phyloP scores from a whole-genome alignment of 2,113 vertebrate species.

The Oncorhynchus keta region DNA sequence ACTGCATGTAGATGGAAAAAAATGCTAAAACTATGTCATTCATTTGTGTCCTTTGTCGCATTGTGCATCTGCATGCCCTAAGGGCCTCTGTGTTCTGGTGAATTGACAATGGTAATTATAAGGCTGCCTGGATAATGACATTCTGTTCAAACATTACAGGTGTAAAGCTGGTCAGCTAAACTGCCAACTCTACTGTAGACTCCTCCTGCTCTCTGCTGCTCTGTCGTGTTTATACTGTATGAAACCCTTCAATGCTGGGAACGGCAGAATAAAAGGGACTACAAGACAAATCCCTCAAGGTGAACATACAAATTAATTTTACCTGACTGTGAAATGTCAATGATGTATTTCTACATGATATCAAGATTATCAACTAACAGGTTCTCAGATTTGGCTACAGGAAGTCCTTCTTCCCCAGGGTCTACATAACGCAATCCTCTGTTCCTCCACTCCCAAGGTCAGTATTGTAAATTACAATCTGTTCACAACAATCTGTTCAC shows the following conservation, averaged over 20 bases:
- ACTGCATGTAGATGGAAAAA: background rate
- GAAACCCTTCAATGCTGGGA: background rate
- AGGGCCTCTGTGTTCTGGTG: background rate
- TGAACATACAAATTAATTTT: background rate
- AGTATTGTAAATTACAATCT: slow-evolving; percentile 8
- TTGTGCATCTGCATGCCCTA: background rate
- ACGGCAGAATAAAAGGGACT: background rate
- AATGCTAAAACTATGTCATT: background rate
- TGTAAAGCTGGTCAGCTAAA: background rate
- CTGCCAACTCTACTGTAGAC: background rate
- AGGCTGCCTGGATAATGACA: background rate
- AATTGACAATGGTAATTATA: background rate
- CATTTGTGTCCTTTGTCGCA: background rate
- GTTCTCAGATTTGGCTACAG: slow-evolving; percentile 18
- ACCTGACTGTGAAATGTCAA: slow-evolving; percentile 15
- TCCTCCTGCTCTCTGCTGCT: background rate
- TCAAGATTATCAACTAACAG: slow-evolving; percentile 15
- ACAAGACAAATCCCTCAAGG: slow-evolving; percentile 6
- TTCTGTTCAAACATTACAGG: background rate
- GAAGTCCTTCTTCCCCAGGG: background rate
- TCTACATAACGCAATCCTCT: slow-evolving; percentile 11
- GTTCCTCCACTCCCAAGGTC: slow-evolving; percentile 14
- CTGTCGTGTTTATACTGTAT: background rate
- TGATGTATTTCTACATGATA: background rate
- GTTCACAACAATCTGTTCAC: background rate